These are phyloP conservation scores for Pseudolycoriella hygida DNA, from an alignment of 2,888 invertebrate genomes.

Conservation along the genomic window DNA sequence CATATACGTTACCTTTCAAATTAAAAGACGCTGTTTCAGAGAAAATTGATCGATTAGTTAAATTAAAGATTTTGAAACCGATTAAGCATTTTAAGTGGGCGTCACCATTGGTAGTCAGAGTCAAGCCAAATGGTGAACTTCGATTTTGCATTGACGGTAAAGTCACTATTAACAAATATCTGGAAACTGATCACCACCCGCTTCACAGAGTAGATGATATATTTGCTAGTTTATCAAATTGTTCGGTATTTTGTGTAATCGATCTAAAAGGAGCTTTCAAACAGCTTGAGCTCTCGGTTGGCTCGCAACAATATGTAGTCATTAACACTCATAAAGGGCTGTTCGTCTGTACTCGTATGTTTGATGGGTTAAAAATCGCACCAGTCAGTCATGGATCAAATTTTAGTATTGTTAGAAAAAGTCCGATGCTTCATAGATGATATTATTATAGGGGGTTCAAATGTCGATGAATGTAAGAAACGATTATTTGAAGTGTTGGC, in stretches of 20 bases:
- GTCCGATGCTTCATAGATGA: too few species aligned
- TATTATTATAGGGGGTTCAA: too few species aligned
- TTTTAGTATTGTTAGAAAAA: too few species aligned
- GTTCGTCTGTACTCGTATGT: slow-evolving; percentile 9
- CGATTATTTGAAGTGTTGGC: too few species aligned
- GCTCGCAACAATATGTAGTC: slow-evolving; percentile 5
- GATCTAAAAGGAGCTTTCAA: neutral
- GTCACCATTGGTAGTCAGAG: slow-evolving; percentile 7
- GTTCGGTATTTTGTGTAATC: too few species aligned
- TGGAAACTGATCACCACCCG: slow-evolving; percentile 6
- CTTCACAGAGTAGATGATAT: slow-evolving; percentile 9
- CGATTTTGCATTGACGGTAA: too few species aligned
- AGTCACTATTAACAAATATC: slow-evolving; percentile 3
- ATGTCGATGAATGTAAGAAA: too few species aligned
- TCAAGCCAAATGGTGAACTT: slow-evolving; percentile 8
- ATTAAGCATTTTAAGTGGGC: slow-evolving; percentile 6
- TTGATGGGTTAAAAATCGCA: too few species aligned
- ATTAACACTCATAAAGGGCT: slow-evolving; percentile 10
- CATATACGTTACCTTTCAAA: neutral
- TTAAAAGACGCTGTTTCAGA: neutral
- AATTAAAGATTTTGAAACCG: neutral
- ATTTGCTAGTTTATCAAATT: slow-evolving; percentile 3
- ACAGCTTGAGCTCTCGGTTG: slow-evolving; percentile 5
- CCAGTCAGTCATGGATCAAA: too few species aligned
- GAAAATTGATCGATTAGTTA: neutral